Conservation (phyloP, 2,888 invertebrate species). For the Xestia rhomboidea region DNA sequence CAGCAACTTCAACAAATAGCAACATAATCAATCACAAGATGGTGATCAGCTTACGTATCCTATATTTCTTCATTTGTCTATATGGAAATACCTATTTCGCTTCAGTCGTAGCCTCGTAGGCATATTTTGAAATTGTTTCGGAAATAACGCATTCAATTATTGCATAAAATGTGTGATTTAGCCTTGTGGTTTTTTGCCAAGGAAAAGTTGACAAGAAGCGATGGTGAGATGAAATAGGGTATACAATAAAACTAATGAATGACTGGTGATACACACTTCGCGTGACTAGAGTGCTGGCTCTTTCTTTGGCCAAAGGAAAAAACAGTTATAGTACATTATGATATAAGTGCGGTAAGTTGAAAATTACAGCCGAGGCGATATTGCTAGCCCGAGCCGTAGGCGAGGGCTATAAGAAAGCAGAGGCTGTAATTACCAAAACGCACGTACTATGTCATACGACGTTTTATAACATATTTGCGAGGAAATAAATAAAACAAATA, state of each 20-base stretch:
- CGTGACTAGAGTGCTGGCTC: no score
- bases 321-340: no score
- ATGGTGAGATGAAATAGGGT: background rate
- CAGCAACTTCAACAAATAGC: background rate
- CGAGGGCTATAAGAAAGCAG: no score
- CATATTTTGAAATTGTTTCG: constrained; percentile 31
- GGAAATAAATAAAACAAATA: no score
- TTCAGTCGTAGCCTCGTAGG: background rate
- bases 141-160: constrained; percentile 26
- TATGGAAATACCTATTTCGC: constrained; percentile 45
- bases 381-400: no score
- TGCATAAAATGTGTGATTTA: background rate
- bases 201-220: background rate
- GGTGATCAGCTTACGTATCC: background rate
- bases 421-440: no score
- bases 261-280: no score
- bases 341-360: no score
- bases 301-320: no score
- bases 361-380: no score
- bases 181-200: constrained; percentile 25
- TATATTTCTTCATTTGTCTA: constrained; percentile 16
- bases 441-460: no score
- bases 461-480: no score
- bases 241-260: background rate
- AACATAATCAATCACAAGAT: constrained; percentile 5